Evolutionary conservation across 2,888 invertebrate genomes (phyloP).

Genomic region (Hypomecis punctinalis): DNA sequence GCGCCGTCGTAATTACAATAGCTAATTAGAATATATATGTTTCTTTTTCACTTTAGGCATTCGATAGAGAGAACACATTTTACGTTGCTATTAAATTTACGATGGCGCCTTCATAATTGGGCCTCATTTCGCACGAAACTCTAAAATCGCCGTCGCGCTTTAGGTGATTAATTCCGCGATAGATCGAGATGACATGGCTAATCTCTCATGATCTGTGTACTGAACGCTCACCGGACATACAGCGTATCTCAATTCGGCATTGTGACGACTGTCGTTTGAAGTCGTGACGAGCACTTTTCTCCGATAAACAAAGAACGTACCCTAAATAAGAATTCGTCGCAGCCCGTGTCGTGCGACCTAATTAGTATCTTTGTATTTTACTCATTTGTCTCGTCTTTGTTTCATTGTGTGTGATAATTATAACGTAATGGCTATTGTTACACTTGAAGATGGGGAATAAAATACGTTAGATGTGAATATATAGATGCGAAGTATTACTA

Average conservation of each 20-base stretch:
- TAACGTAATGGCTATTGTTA: not conserved
- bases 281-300: constrained; percentile 5
- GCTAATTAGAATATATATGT: too few species aligned
- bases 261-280: not conserved
- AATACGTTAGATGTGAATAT: too few species aligned
- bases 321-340: not conserved
- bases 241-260: not conserved
- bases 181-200: not conserved
- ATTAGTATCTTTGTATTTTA: not conserved
- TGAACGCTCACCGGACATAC: not conserved
- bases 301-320: constrained; percentile 1
- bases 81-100: too few species aligned
- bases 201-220: not conserved
- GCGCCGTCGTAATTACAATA: too few species aligned
- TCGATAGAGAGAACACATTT: too few species aligned
- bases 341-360: not conserved
- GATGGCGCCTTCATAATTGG: too few species aligned
- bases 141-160: too few species aligned
- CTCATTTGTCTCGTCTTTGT: not conserved
- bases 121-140: too few species aligned
- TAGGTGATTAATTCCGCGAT: too few species aligned
- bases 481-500: too few species aligned
- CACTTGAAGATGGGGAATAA: not conserved
- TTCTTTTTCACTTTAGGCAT: too few species aligned
- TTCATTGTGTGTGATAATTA: not conserved